Base-by-base conservation (phyloP, 2,797 vertebrate species). In the Notamacropus eugenii region DNA sequence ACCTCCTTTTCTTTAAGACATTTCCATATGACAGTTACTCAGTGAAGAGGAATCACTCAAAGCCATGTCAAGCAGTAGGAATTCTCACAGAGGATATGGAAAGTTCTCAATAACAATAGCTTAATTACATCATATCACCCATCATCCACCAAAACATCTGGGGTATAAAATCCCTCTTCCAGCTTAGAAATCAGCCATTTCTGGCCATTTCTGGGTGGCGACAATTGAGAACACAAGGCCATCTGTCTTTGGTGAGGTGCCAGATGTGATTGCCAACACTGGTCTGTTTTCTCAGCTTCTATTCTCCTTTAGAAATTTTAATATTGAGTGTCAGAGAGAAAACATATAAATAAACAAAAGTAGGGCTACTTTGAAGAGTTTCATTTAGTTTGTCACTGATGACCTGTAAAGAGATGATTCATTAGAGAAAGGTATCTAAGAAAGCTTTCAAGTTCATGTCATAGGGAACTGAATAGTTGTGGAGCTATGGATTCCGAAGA, bases 41-140 rank as follows among this genome's bases (percentile, higher is more conserved):
- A 55, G 90, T 91, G 91, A 92, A 27, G 62, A 8, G 55, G 10
- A 67, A 93, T 55, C 57, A 50, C 67, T 94, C 93, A 95, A 92
- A 62, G 92, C 4, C 31, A 19, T 56, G 14, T 24, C 90, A 58
- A 55, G 92, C 74, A 59, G 5, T 54, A 93, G 59, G 27, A 90
- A 54, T 54, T 93, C 54, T 67, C 40, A 91, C 56, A 55, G n/a
- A 50, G 14, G 4, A 58, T 91, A 54, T 24, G 54, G 55, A 93
- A 58, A 74, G 3, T 90, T 91, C 54, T 91, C 90, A 91, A 14
- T 91, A 54, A 54, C 31, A 87, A 16, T 5, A 55, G 4, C 27
- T 62, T 91, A 92, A 62, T 93, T 91, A 55, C 31, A 93, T 87
- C 52, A 92, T 91, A 82, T 93, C 40, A 24, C 40, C 40, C 40